Conservation (phyloP, 2,888 invertebrate genomes). For the Amblyjoppa fuscipennis region DNA sequence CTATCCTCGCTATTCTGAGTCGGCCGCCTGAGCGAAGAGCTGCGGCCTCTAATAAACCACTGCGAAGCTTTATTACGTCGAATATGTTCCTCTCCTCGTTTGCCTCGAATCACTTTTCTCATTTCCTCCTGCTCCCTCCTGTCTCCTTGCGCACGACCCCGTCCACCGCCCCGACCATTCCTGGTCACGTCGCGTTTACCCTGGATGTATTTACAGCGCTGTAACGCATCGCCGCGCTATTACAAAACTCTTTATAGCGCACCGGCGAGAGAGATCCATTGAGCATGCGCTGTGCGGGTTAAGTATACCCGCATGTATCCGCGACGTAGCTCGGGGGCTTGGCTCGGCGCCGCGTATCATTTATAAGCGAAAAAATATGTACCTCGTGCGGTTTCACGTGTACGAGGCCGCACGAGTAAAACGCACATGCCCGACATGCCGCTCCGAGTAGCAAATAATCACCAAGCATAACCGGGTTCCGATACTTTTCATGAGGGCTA, state of each 20-base stretch:
- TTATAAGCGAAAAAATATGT: slow-evolving; percentile 28
- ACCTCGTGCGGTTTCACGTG: slow-evolving; percentile 1
- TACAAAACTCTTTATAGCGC: slow-evolving; percentile 26
- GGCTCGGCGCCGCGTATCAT: slow-evolving; percentile 31
- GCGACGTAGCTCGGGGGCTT: slow-evolving; percentile 1
- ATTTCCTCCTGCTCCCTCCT: slow-evolving; percentile 30
- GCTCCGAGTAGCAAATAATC: slow-evolving; percentile 48
- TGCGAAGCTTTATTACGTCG: slow-evolving; percentile 44
- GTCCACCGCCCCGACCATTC: slow-evolving; percentile 33
- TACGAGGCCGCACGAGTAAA: slow-evolving; percentile 32
- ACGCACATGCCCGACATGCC: slow-evolving; percentile 38
- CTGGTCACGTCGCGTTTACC: slow-evolving; percentile 38
- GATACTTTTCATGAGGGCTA: slow-evolving; percentile 67
- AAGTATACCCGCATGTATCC: slow-evolving; percentile 3
- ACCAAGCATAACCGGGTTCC: slow-evolving; percentile 58
- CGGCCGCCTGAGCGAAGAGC: not conserved
- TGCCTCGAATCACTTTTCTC: slow-evolving; percentile 50
- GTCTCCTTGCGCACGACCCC: slow-evolving; percentile 14
- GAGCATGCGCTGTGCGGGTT: slow-evolving; percentile 2
- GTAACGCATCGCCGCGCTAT: slow-evolving; percentile 42
- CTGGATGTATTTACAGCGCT: slow-evolving; percentile 35
- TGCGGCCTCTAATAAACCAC: slow-evolving; percentile 22
- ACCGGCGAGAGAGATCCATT: not conserved
- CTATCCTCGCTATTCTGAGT: not conserved
- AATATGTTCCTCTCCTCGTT: slow-evolving; percentile 47